Base-by-base conservation (phyloP, 2,113 vertebrate genomes). In the Cathartes aura region DNA sequence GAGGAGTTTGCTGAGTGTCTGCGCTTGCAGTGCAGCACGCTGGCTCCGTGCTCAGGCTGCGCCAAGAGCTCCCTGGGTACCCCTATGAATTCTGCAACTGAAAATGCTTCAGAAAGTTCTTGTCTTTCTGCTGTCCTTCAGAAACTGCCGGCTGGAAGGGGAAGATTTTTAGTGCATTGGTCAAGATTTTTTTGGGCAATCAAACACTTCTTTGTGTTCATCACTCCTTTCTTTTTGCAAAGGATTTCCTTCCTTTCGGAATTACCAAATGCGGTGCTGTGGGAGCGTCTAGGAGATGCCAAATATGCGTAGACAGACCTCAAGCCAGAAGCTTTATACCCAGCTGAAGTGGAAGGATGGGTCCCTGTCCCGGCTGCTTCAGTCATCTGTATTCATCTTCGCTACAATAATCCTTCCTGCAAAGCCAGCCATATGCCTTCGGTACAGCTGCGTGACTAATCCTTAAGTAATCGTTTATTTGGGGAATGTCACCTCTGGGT, bases 381-480 rank as follows among this genome's bases (percentile, higher is more conserved):
- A 82, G 22, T 93, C 82, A 93, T 94, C 85, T 86, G 82, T 89
- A 96, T 97, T 96, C 87, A 62, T 82, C 78, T 91, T 72, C 79
- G 87, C 50, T 93, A 5, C 82, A 52, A 5, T 48, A 85, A 82
- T 80, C 93, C 81, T 87, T 88, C 84, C 87, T 94, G 91, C 91
- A 93, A 85, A 97, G 93, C 89, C 94, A 94, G 66, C 89, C 73
- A 4, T 53, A 13, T 55, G 89, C 70, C 70, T 94, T 73, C 0
- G 0, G 34, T 84, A 72, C 80, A 85, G 93, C 91, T 73, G 93
- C 15, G 38, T 97, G 96, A 95, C 94, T 97, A 97, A 96, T 96
- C 87, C 89, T 94, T 79, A 96, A 97, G 97, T 95, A 96, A 91
- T 91, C 42, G 3, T 82, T 97, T 96, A 89, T 96, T 68, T 94